Evolutionary conservation across 2,797 vertebrate genomes (phyloP), one percentile per base, ranked within the genome.

Genomic region (Lagocephalus sceleratus): DNA sequence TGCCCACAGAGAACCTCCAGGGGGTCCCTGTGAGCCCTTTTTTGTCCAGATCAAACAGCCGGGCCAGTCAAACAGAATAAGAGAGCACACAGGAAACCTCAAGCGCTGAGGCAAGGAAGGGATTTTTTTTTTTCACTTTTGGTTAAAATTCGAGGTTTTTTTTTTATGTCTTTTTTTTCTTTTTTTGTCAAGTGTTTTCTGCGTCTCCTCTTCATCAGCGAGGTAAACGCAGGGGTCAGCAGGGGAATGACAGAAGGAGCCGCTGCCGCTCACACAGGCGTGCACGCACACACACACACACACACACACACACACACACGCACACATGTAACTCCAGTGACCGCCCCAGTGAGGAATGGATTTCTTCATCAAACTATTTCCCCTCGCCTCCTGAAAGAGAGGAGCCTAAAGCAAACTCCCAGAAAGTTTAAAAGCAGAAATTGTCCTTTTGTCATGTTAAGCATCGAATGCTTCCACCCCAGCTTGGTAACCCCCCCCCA

Each of bases 291-390:
- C 68, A 38, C 72, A 71, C 48, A 20, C 60, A 52, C 58, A 39
- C 68, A 52, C 55, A 5, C 43, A 39, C 64, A 56, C 73, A 68
- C 49, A 52, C 71, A 71, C 46, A 39, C 69, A 79, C 60, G 60
- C 72, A 68, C 75, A 77, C 63, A 35, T 25, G 14, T 57, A 75
- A 73, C 89, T 90, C 88, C 88, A 90, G 90, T 90, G 83, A 87
- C 87, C 76, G 80, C 85, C 90, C 90, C 82, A 78, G 54, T 83
- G 61, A 87, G 88, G 90, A 91, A 91, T 91, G 89, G 80, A 54
- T 60, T 54, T 80, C 55, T 75, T 80, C 63, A 68, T 81, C 61
- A 52, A 19, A 20, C 10, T 19, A 20, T 20, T 42, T 57, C 61
- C 69, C 60, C 65, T 51, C 62, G 69, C 63, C 67, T 75, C 83